Conservation (phyloP, 2,113 vertebrate genomes). For the Ctenodactylus gundi region DNA sequence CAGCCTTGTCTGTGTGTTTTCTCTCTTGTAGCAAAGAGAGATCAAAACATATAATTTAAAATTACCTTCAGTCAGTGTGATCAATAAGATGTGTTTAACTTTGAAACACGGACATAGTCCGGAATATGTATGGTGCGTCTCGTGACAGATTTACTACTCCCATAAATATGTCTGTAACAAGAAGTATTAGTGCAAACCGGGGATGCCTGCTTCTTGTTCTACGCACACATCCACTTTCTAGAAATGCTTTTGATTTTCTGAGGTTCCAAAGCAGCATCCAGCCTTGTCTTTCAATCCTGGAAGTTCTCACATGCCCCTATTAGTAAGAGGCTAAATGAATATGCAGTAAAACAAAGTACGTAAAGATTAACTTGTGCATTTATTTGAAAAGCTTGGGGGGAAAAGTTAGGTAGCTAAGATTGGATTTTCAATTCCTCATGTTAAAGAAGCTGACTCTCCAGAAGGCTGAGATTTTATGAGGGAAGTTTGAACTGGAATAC, state of each 20-base stretch:
- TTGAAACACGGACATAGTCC: neutral
- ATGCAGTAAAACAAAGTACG: neutral
- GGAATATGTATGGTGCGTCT: neutral
- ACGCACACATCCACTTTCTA: neutral
- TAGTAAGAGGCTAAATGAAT: neutral
- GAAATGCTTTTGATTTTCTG: neutral
- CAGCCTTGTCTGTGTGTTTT: neutral
- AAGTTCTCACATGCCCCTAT: neutral
- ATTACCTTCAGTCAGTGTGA: neutral
- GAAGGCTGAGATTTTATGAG: neutral
- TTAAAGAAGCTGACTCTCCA: neutral
- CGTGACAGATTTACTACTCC: neutral
- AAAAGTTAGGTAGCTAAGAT: neutral
- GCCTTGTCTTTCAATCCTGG: neutral
- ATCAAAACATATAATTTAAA: conserved; percentile 27
- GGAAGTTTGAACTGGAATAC: neutral
- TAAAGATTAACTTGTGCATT: neutral
- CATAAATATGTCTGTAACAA: neutral
- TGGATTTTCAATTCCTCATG: neutral
- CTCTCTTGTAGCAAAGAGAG: neutral
- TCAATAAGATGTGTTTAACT: neutral
- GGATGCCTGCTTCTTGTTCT: neutral
- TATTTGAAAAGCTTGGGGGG: neutral
- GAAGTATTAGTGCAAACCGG: neutral
- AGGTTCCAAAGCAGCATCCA: fast-evolving